Conservation (phyloP, 2,888 invertebrate species). For the Conops quadrifasciatus region DNA sequence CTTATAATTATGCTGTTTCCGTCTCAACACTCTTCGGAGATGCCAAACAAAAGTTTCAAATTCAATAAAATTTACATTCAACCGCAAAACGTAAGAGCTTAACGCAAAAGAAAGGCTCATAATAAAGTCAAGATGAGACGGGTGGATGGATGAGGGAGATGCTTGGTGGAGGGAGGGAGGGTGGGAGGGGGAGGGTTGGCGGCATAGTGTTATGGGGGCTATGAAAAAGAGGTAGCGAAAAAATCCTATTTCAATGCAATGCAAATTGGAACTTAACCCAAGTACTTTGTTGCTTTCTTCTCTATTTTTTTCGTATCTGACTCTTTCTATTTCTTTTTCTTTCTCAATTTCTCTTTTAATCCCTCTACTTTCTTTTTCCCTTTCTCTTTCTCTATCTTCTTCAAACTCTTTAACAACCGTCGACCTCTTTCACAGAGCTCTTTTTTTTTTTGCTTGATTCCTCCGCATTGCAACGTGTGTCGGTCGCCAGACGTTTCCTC, state of each 20-base stretch:
- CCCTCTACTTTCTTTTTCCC: no score
- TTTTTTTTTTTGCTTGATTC: no score
- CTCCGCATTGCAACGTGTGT: constrained; percentile 23
- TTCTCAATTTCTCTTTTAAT: neutral
- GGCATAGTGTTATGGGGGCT: neutral
- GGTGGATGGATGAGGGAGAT: no score
- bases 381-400: neutral
- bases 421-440: neutral
- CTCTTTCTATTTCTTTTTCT: neutral
- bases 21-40: constrained; percentile 47
- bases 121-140: no score
- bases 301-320: neutral
- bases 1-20: constrained; percentile 59
- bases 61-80: constrained; percentile 61
- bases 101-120: constrained; percentile 32
- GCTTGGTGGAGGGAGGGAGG: constrained; percentile 42
- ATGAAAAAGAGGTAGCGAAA: constrained; percentile 43
- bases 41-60: constrained; percentile 52
- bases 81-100: constrained; percentile 54
- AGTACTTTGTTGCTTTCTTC: constrained; percentile 35
- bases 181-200: no score
- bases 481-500: constrained; percentile 2
- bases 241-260: constrained; percentile 43
- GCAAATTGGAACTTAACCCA: constrained; percentile 59
- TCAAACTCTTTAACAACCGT: neutral